Evolutionary conservation across 2,113 vertebrate species (phyloP).

Genomic region (Pelecanus crispus): DNA sequence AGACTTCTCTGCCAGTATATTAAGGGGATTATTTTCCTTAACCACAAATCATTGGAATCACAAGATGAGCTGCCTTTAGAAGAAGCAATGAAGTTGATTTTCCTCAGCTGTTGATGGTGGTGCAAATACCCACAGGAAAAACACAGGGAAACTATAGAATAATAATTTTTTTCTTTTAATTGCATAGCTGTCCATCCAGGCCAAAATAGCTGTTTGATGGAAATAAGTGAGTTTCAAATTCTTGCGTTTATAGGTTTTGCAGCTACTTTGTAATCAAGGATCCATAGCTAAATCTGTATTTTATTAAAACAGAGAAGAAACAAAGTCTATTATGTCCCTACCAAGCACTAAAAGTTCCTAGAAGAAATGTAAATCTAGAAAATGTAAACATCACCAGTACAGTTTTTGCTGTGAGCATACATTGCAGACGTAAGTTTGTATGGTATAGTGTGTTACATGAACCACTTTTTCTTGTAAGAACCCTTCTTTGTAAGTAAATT

Average conservation of each 20-base stretch:
- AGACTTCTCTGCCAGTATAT: not conserved
- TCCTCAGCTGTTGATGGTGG: not conserved
- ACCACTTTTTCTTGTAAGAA: not conserved
- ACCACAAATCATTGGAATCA: not conserved
- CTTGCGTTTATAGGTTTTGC: not conserved
- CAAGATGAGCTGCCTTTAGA: not conserved
- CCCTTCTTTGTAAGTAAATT: constrained; percentile 33
- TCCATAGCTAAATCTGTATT: not conserved
- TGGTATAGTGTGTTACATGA: not conserved
- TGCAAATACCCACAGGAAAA: not conserved
- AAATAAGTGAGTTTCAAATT: not conserved
- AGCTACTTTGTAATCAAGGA: not conserved
- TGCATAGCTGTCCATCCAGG: not conserved
- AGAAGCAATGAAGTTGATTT: not conserved
- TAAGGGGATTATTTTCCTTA: constrained; percentile 19
- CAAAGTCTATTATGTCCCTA: not conserved
- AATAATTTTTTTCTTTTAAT: not conserved
- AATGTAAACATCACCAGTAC: not conserved
- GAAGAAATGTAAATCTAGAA: not conserved
- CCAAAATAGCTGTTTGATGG: not conserved
- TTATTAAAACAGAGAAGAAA: not conserved
- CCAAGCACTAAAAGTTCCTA: not conserved
- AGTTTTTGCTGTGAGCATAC: not conserved
- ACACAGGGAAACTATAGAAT: not conserved
- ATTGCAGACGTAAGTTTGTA: not conserved